Evolutionary conservation across 2,888 invertebrate species (phyloP), one percentile per base, ranked within the genome.

Genomic region (Plutella xylostella): DNA sequence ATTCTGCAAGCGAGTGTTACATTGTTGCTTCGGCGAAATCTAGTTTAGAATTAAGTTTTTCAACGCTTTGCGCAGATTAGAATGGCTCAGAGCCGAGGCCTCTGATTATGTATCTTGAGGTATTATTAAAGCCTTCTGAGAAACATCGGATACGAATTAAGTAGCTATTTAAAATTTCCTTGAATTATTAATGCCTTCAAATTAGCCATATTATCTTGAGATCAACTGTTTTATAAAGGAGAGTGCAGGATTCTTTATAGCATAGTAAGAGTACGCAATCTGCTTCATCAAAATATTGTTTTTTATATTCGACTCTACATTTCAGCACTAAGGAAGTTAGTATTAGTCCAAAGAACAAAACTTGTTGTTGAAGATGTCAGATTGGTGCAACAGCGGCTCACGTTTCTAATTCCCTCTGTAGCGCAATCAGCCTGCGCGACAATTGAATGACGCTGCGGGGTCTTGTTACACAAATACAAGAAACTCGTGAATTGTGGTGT

Each of bases 61-160:
- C 63, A 55, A 62, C 60, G 63, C 64, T 67, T 65, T 48, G 49
- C 42, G 52, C 56, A 60, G 73, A 76, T 78, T 72, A 70, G 55
- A 56, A 57, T 53, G 52, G 50, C 53, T 48, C 50, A 50, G 49
- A 51, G 54, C 46, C 38, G 47, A 25, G 6, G 11, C 7, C 42
- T 19, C 17, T 31, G 42, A 31, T 42, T 30, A 42, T 20, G 30
- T 31, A 42, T 42, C 31, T 31, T 14, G n/a, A 42, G 45, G 22
- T 42, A 47, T 45, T 47, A 45, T 42, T 41, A 43, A 49, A 49
- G 42, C 43, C 43, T 49, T 49, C 49, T 45, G 41, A 28, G 49
- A 49, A 49, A 28, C 17, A 34, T 40, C 30, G 21, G 45, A 21
- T 25, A 40, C 7, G n/a, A 18, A 37, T 40, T 25, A 25, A 40